phyloP scores from a whole-genome alignment of 2,888 invertebrate genomes.

The Poecilus cupreus region DNA sequence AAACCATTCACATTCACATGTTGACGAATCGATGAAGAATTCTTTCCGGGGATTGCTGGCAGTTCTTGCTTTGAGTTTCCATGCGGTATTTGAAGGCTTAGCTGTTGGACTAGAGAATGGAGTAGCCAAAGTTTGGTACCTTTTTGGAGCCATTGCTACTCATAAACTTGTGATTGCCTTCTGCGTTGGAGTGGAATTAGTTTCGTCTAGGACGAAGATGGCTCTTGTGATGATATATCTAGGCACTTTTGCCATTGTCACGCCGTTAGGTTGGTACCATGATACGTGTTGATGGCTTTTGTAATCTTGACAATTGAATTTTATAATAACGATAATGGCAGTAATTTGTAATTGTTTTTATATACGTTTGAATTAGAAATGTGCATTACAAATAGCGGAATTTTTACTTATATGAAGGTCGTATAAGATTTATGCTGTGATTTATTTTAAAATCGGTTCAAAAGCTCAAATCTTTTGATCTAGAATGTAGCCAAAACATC shows the following conservation, averaged over 20 bases:
- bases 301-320: constrained; percentile 26
- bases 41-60: constrained; percentile 77
- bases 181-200: constrained; percentile 80
- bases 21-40: constrained; percentile 72
- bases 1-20: constrained; percentile 62
- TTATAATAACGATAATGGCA: constrained; percentile 27
- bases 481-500: not conserved
- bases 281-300: constrained; percentile 24
- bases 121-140: constrained; percentile 77
- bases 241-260: constrained; percentile 79
- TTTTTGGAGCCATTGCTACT: constrained; percentile 80
- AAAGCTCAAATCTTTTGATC: not conserved
- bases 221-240: constrained; percentile 75
- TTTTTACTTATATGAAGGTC: not conserved
- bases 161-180: constrained; percentile 81
- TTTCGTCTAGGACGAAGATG: constrained; percentile 74
- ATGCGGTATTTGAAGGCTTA: constrained; percentile 82
- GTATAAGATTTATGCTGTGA: not conserved
- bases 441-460: not conserved
- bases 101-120: constrained; percentile 80
- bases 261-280: constrained; percentile 75
- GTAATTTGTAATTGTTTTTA: constrained; percentile 29
- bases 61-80: constrained; percentile 80
- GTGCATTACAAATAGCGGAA: not conserved
- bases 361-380: not conserved